Evolutionary conservation across 2,797 vertebrate species (phyloP), one percentile per base, ranked within the genome.

Genomic region (Sebastes minor): DNA sequence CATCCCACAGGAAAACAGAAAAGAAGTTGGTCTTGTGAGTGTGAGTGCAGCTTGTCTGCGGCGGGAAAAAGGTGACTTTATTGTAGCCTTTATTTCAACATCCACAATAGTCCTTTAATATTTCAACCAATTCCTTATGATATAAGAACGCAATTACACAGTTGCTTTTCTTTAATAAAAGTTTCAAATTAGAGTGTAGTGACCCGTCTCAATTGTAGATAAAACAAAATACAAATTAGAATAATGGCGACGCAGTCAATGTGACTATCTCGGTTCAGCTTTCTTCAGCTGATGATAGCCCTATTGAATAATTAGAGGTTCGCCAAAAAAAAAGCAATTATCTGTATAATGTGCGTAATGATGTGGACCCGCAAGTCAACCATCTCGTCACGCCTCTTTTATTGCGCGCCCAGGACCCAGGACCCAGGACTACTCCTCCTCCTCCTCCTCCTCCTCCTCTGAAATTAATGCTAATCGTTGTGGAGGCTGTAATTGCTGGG

Each of bases 231-330:
- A 3, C 2, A 14, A 25, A 25, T 18, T 18, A 18, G 60, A 10
- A 22, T 53, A 59, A 74, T 28, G 63, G 57, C 56, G 13, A 22
- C 67, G n/a, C 42, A 69, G 56, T n/a, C 52, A n/a, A 5, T 80
- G 38, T 35, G 23, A 35, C 35, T 56, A 35, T 77, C 42, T 67
- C 6, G 10, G 59, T 33, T 71, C 35, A 59, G 63, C 35, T 77
- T 74, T 74, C 38, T 70, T 66, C 63, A 42, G 60, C 66, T 68
- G 71, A 81, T 16, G 12, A 81, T 35, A 33, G 60, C n/a, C 20
- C 20, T 62, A 62, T 70, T 86, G 63, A 88, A 89, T 85, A 90
- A 92, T 90, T 87, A 76, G 72, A 86, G 80, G 82, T 77, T 82
- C 18, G 5, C 67, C 64, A 71, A 70, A 74, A 82, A 87, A 87